Base-by-base conservation (phyloP, 2,888 invertebrate species). In the Hartigia nigra region DNA sequence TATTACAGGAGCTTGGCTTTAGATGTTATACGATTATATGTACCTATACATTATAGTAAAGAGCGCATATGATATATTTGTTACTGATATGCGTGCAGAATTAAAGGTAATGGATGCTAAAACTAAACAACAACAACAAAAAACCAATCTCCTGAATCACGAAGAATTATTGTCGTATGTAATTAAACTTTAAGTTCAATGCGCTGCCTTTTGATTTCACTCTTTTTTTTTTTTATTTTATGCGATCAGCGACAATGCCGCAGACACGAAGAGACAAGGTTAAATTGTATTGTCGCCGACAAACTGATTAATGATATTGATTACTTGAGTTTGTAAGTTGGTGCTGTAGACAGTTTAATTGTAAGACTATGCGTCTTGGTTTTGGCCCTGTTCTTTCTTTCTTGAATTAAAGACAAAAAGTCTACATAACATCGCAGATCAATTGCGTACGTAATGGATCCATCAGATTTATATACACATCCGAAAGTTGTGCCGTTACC, bases 1-100 rank as follows among this genome's bases (percentile, higher is more conserved):
- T 90, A 91, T 91, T 91, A 90, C 90, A 91, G 90, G 91, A 91
- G 91, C 91, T 91, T 91, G 91, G 91, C 91, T 91, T 91, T 91
- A 91, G 90, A 88, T 91, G 91, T 91, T 91, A 91, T 86, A 90
- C 88, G 89, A 90, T 89, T 91, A 90, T 88, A 90, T 91, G 90
- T 91, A 91, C 87, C 90, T 91, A 90, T 88, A 90, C 87, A 90
- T 88, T 89, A 89, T 90, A 89, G 87, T 87, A 87, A 87, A 84
- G 82, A 88, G 86, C 90, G 91, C 91, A 91, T 91, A 91, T 89
- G 89, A 91, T 91, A 91, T 91, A 91, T 91, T 91, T 91, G 91
- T 91, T 91, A 91, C 89, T 89, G 88, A 90, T 91, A 90, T 90
- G 90, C 90, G 90, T 90, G 85, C 88, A 88, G 88, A 90, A 90